Evolutionary conservation across 2,113 vertebrate genomes (phyloP).

Genomic region (Galemys pyrenaicus): DNA sequence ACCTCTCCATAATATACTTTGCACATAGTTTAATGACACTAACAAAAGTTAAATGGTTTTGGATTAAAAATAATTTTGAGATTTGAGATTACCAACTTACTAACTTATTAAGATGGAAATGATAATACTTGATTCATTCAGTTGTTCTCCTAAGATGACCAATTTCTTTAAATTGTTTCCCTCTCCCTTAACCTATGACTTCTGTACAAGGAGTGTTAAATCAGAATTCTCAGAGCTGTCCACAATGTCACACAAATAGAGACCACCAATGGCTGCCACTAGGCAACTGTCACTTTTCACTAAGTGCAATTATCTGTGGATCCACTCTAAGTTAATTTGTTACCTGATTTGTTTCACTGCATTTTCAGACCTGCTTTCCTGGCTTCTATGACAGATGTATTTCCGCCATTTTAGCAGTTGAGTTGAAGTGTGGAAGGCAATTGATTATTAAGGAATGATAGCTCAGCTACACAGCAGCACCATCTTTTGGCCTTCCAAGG

Average conservation of each 20-base stretch:
- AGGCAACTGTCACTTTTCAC: conserved; percentile 1
- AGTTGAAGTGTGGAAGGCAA: conserved; percentile 29
- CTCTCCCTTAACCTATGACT: neutral
- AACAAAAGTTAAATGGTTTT: neutral
- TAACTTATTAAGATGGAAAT: neutral
- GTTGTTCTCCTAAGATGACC: neutral
- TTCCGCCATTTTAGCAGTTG: conserved; percentile 63
- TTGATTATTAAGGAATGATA: neutral
- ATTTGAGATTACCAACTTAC: neutral
- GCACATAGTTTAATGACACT: neutral
- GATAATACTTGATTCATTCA: neutral
- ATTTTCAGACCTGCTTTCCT: conserved; percentile 33
- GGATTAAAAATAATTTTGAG: neutral
- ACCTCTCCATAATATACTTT: neutral
- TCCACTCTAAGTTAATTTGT: conserved; percentile 22
- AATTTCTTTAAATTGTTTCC: neutral
- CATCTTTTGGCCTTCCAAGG: conserved; percentile 73
- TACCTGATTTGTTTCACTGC: conserved; percentile 17
- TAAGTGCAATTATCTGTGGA: neutral
- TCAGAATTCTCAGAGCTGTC: conserved; percentile 18
- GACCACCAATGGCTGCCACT: neutral
- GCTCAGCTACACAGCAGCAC: conserved; percentile 72
- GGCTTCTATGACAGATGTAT: conserved; percentile 42
- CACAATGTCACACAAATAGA: neutral
- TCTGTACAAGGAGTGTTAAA: neutral